Base-by-base conservation (phyloP, 2,113 vertebrate genomes). In the Casuarius casuarius region DNA sequence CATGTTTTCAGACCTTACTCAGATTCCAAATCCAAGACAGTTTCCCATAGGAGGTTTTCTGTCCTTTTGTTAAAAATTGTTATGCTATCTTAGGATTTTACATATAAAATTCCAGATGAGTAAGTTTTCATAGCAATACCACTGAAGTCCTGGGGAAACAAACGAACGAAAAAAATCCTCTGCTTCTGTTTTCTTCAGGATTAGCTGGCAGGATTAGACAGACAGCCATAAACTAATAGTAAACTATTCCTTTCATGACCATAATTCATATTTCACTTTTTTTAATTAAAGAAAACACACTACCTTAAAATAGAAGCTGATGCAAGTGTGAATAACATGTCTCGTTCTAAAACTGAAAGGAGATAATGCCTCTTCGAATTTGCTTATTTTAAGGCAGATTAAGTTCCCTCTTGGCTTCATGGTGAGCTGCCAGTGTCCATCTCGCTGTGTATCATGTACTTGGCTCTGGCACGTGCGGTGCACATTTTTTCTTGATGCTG, bases 371-470 rank as follows among this genome's bases (percentile, higher is more conserved):
- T 65, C 66, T 91, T 8, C n/a, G 52, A 44, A 40, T 31, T 48
- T 68, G 63, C 90, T 86, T 90, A 58, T 61, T 93, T 83, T 49
- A 40, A 48, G 58, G 76, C 75, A 90, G 92, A 92, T 74, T 66
- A 90, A 54, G 62, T 48, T 79, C 58, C 70, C 31, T 31, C 87
- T 81, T 0, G 3, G 87, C 61, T 71, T 52, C 1, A 0, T 0
- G 0, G 17, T 29, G 29, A 71, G 16, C 35, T 84, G 80, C 52
- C 89, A 35, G 61, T 2, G 4, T 3, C 80, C 81, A 16, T 33
- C 58, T 19, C 1, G 3, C 74, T 5, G 0, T 4, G 86, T 12
- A 2, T 1, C 3, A 7, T 3, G 58, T 10, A 12, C 20, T 26
- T 5, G 4, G 26, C 71, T 78, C 87, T 78, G 84, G 74, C 71